Percentiles rank a stretch among this genome's conserved stretches.
These are phyloP conservation scores for Dryococelus australis DNA, from an alignment of 2,888 invertebrate species.

Conservation along the genomic window DNA sequence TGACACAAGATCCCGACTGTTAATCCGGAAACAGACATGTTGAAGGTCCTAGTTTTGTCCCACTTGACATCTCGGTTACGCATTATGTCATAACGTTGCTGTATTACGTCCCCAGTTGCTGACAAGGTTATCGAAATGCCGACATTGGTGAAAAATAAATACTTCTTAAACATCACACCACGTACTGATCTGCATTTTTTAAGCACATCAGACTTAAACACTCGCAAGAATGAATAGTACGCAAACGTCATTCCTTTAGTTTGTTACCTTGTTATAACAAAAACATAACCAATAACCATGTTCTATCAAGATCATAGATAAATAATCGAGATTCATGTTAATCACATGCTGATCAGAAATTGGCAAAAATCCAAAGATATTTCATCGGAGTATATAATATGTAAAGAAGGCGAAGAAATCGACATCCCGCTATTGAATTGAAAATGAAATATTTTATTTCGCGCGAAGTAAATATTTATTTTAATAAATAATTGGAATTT, in stretches of 20 bases:
- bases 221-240: not conserved
- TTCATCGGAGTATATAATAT: no score
- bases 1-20: constrained; percentile 83
- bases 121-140: constrained; percentile 78
- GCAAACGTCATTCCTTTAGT: not conserved
- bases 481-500: no score
- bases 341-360: no score
- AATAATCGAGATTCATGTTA: no score
- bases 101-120: constrained; percentile 78
- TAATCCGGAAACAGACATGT: constrained; percentile 81
- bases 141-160: constrained; percentile 81
- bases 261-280: not conserved
- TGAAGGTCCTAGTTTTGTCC: constrained; percentile 69
- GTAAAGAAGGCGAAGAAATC: no score
- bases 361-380: no score
- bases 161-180: constrained; percentile 58
- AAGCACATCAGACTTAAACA: not conserved
- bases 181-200: constrained; percentile 31
- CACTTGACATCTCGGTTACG: constrained; percentile 64
- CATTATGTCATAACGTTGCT: constrained; percentile 78
- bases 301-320: no score
- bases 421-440: no score
- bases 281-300: not conserved
- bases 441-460: no score
- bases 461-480: no score